phyloP scores from a whole-genome alignment of 1,140 invertebrate species.

The Condylostylus longicornis region DNA sequence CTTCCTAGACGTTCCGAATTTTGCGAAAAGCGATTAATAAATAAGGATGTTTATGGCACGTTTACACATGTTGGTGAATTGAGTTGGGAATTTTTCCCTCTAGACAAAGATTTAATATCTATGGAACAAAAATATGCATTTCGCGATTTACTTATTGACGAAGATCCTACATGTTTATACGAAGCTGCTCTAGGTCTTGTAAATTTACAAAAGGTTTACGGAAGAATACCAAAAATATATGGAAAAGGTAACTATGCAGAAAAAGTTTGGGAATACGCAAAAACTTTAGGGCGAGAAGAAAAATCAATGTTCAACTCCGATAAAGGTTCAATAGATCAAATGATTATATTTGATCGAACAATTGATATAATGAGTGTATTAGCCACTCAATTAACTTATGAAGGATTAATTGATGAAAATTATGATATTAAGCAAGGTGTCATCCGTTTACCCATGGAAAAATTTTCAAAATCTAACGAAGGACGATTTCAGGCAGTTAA shows the following conservation, averaged over 20 bases:
- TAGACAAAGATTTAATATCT: slow-evolving; percentile 84
- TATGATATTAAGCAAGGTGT: slow-evolving; percentile 46
- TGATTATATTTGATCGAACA: slow-evolving; percentile 75
- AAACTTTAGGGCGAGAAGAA: slow-evolving; percentile 59
- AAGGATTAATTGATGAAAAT: slow-evolving; percentile 75
- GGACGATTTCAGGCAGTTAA: slow-evolving; percentile 40
- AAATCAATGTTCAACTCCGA: slow-evolving; percentile 34
- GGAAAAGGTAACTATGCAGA: slow-evolving; percentile 80
- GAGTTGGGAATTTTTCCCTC: slow-evolving; percentile 72
- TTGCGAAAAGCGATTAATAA: slow-evolving; percentile 70
- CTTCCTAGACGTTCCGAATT: slow-evolving; percentile 74
- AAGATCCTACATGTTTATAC: slow-evolving; percentile 75
- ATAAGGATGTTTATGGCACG: slow-evolving; percentile 62
- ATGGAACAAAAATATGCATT: slow-evolving; percentile 76
- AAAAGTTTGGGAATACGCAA: slow-evolving; percentile 77
- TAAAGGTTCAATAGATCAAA: slow-evolving; percentile 60
- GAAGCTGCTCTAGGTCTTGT: slow-evolving; percentile 78
- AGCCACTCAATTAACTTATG: slow-evolving; percentile 90
- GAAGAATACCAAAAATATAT: slow-evolving; percentile 74
- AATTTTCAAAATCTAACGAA: slow-evolving; percentile 51
- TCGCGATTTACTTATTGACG: slow-evolving; percentile 71
- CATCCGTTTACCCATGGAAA: slow-evolving; percentile 68
- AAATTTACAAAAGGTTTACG: slow-evolving; percentile 74
- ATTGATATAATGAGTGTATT: slow-evolving; percentile 86
- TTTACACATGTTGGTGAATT: slow-evolving; percentile 72